Conservation (phyloP, 2,888 invertebrate genomes). For the Epirrhoe tristata region DNA sequence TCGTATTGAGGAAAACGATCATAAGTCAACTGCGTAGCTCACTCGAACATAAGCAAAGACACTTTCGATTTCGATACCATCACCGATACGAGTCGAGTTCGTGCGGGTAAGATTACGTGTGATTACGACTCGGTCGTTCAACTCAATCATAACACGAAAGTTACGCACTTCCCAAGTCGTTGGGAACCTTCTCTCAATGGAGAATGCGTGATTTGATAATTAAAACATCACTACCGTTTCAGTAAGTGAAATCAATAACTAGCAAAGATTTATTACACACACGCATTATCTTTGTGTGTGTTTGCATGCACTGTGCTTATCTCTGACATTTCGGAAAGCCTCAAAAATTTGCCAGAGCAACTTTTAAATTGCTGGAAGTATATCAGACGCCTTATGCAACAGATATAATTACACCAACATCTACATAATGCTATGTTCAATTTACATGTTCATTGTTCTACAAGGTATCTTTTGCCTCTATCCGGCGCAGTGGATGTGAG, state of each 20-base stretch:
- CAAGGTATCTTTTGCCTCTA: conserved; percentile 74
- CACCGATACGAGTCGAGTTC: conserved; percentile 62
- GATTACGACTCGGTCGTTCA: conserved; percentile 70
- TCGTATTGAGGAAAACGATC: conserved; percentile 42
- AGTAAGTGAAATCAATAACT: conserved; percentile 2
- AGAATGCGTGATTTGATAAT: conserved; percentile 6
- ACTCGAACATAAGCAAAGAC: conserved; percentile 47
- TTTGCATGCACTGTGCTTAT: conserved; percentile 1
- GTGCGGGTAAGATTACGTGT: conserved; percentile 76
- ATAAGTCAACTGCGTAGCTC: conserved; percentile 30
- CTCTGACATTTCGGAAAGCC: conserved; percentile 9
- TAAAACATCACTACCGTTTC: conserved; percentile 10
- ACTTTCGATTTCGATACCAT: conserved; percentile 79
- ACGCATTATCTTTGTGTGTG: neutral
- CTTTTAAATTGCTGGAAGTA: conserved; percentile 17
- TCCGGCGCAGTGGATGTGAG: conserved; percentile 71
- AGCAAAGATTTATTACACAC: neutral
- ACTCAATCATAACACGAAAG: conserved; percentile 46
- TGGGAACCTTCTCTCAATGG: conserved; percentile 31
- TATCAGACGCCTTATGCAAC: neutral
- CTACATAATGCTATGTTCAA: neutral
- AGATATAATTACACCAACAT: neutral
- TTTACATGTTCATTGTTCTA: conserved; percentile 1
- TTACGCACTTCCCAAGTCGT: conserved; percentile 42
- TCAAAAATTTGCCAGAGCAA: conserved; percentile 16